A percentile compares a stretch with the other conserved stretches of the same genome.
These are phyloP conservation scores for Oceanodroma leucorhoa DNA, from an alignment of 2,797 vertebrate species.

Conservation along the genomic window DNA sequence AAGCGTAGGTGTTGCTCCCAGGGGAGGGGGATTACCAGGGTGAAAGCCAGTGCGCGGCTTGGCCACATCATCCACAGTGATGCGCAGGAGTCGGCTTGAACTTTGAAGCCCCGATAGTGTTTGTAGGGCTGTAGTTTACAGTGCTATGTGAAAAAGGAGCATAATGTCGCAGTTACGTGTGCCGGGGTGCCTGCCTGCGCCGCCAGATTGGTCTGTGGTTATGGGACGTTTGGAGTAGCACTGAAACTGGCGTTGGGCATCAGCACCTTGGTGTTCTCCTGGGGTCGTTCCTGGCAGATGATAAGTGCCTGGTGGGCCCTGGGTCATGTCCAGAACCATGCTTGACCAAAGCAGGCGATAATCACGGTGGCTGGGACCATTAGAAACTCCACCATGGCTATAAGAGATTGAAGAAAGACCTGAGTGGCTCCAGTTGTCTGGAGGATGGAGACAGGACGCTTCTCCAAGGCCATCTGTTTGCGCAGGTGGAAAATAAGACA, in stretches of 20 bases:
- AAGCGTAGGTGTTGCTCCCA: neutral
- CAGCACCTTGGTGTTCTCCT: neutral
- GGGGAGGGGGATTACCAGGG: neutral
- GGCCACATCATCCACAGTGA: neutral
- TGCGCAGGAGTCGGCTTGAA: neutral
- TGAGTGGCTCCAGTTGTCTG: neutral
- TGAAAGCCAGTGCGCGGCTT: neutral
- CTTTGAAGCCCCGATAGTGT: rapidly evolving
- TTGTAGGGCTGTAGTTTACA: neutral
- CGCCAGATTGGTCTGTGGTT: neutral
- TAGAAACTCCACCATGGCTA: neutral
- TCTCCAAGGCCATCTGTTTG: neutral
- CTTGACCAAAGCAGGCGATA: neutral
- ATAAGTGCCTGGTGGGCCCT: neutral
- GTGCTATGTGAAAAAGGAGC: neutral
- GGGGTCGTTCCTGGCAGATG: neutral
- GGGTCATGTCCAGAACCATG: neutral
- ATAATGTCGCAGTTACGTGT: rapidly evolving
- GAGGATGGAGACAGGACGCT: neutral
- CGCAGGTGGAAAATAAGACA: conserved; percentile 8
- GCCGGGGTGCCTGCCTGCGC: rapidly evolving
- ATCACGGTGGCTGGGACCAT: neutral
- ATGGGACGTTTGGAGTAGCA: neutral
- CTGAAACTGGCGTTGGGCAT: neutral
- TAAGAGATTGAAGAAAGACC: neutral